Percentiles rank a stretch among this genome's conserved stretches.
phyloP scores from a whole-genome alignment of 2,113 vertebrate genomes.

The Monarcha castaneiventris region DNA sequence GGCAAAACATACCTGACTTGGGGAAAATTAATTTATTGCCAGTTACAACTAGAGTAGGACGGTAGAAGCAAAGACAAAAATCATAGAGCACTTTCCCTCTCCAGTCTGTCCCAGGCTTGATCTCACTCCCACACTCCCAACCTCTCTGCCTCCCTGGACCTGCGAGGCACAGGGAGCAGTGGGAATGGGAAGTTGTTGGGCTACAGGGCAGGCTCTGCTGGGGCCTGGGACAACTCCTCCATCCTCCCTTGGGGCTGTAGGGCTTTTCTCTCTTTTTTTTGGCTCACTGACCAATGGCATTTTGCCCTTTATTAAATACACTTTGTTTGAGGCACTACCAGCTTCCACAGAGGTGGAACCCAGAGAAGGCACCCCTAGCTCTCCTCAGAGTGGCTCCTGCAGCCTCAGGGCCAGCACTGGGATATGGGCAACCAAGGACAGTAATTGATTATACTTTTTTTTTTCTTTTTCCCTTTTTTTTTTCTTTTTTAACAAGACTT shows the following conservation, averaged over 20 bases:
- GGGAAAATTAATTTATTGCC: not conserved
- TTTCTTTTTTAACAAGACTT: not conserved
- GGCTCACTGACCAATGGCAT: rapidly evolving
- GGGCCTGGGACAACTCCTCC: not conserved
- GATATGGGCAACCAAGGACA: rapidly evolving
- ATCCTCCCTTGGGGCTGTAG: not conserved
- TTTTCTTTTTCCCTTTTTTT: rapidly evolving
- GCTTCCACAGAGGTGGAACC: not conserved
- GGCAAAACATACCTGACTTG: not conserved
- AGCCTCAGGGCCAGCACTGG: not conserved
- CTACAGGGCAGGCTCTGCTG: not conserved
- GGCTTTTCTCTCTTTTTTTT: not conserved
- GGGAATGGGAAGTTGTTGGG: too few relatives aligned
- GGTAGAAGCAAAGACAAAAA: not conserved
- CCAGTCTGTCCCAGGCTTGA: not conserved
- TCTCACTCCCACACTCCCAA: rapidly evolving
- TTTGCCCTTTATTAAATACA: not conserved
- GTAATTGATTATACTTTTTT: not conserved
- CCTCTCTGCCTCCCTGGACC: rapidly evolving
- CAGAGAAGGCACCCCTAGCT: not conserved
- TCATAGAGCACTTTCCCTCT: not conserved
- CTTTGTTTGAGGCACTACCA: not conserved
- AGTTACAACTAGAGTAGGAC: not conserved
- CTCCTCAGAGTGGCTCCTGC: not conserved
- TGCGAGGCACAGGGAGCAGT: rapidly evolving